Evolutionary conservation across 1,140 invertebrate genomes (phyloP).

Genomic region (Sycophaga agraensis): DNA sequence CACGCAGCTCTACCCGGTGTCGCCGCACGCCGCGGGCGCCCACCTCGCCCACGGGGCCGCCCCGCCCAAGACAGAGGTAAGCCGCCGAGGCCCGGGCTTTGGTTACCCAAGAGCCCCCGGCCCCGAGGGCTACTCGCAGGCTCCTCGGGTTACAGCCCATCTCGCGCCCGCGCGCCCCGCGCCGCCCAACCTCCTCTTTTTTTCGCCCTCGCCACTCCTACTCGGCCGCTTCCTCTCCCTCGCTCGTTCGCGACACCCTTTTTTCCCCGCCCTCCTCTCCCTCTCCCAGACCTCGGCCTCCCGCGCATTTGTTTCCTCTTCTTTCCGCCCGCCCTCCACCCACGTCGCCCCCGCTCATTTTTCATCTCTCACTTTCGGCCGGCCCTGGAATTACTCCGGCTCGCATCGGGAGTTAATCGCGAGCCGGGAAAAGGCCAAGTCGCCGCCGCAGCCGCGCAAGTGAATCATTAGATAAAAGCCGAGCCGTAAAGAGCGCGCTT

Average conservation of each 20-base stretch:
- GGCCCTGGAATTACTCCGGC: no score
- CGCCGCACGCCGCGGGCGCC: slow-evolving; percentile 50
- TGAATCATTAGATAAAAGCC: no score
- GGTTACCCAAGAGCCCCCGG: no score
- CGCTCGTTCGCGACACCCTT: no score
- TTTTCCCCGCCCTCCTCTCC: not conserved
- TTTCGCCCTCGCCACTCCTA: not conserved
- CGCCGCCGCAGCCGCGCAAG: no score
- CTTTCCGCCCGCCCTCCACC: not conserved
- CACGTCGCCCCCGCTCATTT: not conserved
- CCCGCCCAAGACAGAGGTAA: slow-evolving; percentile 55
- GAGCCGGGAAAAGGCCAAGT: no score
- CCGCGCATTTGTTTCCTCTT: not conserved
- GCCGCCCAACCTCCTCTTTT: slow-evolving; percentile 31
- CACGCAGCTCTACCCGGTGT: slow-evolving; percentile 50
- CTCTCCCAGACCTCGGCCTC: not conserved
- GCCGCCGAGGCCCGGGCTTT: no score
- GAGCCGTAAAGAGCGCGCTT: no score
- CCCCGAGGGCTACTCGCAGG: no score
- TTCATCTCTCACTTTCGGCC: not conserved
- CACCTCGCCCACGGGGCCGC: slow-evolving; percentile 48
- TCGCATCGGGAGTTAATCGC: no score
- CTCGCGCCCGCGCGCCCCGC: slow-evolving; percentile 54
- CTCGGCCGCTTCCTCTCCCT: no score
- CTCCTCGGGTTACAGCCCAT: slow-evolving; percentile 56